Base-by-base conservation (phyloP, 2,113 vertebrate genomes). In the Mesocricetus auratus region DNA sequence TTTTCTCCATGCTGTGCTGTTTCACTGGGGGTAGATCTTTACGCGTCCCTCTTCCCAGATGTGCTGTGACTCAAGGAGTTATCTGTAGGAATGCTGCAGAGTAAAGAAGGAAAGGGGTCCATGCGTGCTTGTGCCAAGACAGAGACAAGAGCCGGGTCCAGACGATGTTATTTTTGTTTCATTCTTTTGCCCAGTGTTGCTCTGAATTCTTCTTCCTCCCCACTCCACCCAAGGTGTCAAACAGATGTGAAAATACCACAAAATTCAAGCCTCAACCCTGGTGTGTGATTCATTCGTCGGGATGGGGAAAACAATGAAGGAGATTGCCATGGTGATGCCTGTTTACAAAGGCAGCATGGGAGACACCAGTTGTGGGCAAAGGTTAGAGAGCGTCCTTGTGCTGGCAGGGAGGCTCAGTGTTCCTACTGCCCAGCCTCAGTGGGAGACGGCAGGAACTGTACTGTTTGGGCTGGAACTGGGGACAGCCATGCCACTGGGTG, bases 221-320 rank as follows among this genome's bases (percentile, higher is more conserved):
- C 33, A 45, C 78, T 92, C 95, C 64, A 93, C 74, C 92, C 94
- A 97, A 94, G 94, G 97, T 96, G 97, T 97, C 89, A 86, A 88
- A 77, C 97, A 97, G 96, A 97, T 97, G 97, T 97, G 94, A 91
- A 96, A 96, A 97, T 85, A 71, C 86, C 95, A 78, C 92, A 86
- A 31, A 95, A 90, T 58, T 86, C 64, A 47, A 86, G 31, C 88
- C 94, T 21, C 74, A 93, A 91, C 24, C 10, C 29, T 74, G 78
- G 86, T 39, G 87, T 94, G 69, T 94, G 96, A 95, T 89, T 97
- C 95, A 89, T 85, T 71, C 45, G 53, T 50, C n/a, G 86, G 74
- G 50, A 60, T 62, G 42, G 79, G 68, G 58, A 33, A 81, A 94
- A 88, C 75, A 85, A 74, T 78, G 69, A 79, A 24, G 31, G 81